These are phyloP conservation scores for Pygocentrus nattereri DNA, from an alignment of 2,797 vertebrate genomes.

Conservation along the genomic window DNA sequence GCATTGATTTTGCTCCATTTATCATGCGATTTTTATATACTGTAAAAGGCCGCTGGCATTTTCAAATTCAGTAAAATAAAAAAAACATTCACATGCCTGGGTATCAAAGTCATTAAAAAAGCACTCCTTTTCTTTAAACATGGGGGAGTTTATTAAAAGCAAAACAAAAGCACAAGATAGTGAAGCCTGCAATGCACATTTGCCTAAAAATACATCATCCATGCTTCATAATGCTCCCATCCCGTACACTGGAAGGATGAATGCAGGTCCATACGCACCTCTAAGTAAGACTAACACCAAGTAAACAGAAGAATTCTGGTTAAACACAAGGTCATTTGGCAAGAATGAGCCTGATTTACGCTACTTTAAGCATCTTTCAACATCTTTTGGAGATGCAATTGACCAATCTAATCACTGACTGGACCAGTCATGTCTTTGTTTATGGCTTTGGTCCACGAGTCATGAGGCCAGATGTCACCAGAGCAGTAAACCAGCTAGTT, in stretches of 20 bases:
- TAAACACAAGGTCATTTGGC: no score
- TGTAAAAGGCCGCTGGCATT: no score
- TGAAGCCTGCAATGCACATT: background rate
- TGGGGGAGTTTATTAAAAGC: constrained; percentile 6
- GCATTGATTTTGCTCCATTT: no score
- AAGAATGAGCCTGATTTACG: no score
- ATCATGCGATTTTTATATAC: no score
- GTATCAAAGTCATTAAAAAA: no score
- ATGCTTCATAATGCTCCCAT: background rate
- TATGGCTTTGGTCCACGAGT: no score
- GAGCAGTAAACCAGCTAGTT: no score
- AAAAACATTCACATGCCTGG: no score
- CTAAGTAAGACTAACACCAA: background rate
- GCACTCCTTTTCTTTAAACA: no score
- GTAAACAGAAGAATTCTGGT: background rate
- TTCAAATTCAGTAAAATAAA: no score
- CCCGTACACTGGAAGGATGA: background rate
- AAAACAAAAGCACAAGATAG: background rate
- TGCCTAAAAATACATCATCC: background rate
- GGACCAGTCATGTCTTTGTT: background rate
- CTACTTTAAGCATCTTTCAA: constrained; percentile 1
- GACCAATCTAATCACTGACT: background rate
- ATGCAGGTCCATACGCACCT: background rate
- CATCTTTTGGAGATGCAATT: background rate
- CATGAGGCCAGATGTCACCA: background rate